Conservation (phyloP, 2,113 vertebrate species). For the Verasper variegatus region DNA sequence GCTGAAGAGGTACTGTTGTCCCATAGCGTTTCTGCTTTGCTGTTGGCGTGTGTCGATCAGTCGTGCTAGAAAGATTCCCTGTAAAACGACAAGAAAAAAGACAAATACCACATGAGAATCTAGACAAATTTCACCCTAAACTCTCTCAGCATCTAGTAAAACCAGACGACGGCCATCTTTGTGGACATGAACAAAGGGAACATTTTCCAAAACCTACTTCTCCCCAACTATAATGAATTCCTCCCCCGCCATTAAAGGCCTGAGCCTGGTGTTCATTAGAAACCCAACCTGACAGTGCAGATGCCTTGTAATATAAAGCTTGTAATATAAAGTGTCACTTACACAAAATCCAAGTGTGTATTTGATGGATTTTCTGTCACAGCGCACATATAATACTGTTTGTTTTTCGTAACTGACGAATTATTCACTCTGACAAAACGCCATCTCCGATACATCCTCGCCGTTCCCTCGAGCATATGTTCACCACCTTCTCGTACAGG, state of each 20-base stretch:
- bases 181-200: constrained; percentile 24
- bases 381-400: constrained; percentile 37
- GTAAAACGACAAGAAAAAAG: constrained; percentile 30
- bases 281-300: constrained; percentile 31
- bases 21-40: constrained; percentile 75
- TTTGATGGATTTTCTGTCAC: constrained; percentile 28
- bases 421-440: constrained; percentile 39
- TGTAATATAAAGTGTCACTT: constrained; percentile 32
- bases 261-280: constrained; percentile 32
- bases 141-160: constrained; percentile 5
- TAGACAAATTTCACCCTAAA: neutral
- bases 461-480: constrained; percentile 37
- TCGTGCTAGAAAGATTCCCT: constrained; percentile 57
- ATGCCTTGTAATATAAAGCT: constrained; percentile 25
- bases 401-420: constrained; percentile 39
- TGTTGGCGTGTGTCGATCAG: constrained; percentile 52
- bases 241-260: constrained; percentile 26
- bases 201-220: constrained; percentile 18
- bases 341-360: constrained; percentile 31
- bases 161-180: neutral
- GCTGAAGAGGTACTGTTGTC: constrained; percentile 82
- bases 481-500: constrained; percentile 30
- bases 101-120: constrained; percentile 29
- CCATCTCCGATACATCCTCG: constrained; percentile 1
- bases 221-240: constrained; percentile 32